Evolutionary conservation across 2,797 vertebrate species (phyloP).

Genomic region (Acrocephalus scirpaceus): DNA sequence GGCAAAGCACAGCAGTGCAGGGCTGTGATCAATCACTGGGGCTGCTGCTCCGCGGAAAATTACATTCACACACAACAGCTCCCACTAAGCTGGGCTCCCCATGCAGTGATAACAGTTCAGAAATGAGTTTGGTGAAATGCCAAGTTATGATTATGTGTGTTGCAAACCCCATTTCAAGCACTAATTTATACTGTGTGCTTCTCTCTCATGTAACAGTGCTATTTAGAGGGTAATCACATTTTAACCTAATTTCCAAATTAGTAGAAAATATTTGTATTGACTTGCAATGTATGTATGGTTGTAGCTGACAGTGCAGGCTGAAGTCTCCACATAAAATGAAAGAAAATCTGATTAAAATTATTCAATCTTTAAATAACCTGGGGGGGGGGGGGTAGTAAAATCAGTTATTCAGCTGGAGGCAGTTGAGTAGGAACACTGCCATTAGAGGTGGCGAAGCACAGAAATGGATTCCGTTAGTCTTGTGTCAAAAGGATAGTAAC

Average conservation of each 20-base stretch:
- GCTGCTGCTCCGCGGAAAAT: neutral
- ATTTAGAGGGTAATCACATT: constrained; percentile 3
- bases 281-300: neutral
- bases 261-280: constrained; percentile 18
- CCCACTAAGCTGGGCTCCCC: neutral
- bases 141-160: neutral
- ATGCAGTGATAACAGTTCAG: neutral
- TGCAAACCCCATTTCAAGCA: neutral
- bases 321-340: neutral
- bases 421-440: neutral
- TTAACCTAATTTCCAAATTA: constrained; percentile 17
- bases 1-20: neutral
- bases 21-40: neutral
- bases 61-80: neutral
- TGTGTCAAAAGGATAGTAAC: neutral
- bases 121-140: neutral
- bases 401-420: neutral
- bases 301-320: neutral
- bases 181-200: neutral
- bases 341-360: neutral
- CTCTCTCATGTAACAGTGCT: neutral
- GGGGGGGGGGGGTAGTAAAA: neutral
- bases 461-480: neutral
- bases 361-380: neutral
- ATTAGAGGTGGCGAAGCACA: neutral